Evolutionary conservation across 2,888 invertebrate genomes (phyloP), one percentile per base, ranked within the genome.

Genomic region (Abrostola tripartita): DNA sequence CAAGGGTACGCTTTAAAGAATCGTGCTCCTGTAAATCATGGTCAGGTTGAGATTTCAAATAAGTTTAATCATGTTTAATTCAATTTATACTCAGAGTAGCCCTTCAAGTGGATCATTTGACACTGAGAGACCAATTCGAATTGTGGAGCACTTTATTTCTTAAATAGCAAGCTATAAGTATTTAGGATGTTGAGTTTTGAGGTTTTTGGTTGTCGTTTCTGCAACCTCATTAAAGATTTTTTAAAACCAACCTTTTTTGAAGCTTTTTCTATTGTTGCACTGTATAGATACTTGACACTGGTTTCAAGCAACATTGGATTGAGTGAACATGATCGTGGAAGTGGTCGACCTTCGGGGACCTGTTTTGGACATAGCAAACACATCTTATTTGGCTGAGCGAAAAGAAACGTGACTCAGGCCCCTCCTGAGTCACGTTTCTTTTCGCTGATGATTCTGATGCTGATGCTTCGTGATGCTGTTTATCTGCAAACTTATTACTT

Each of bases 311-410:
- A 62, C 53, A 63, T 67, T 71, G 59, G 61, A 58, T 66, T 59
- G 61, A 59, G 62, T 56, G 55, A 74, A 67, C 62, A 68, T 59
- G 67, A 68, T 61, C 58, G 66, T 66, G 73, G 74, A 80, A 86
- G 86, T 74, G 78, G 88, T 70, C 81, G 91, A 85, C 92, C 92
- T 92, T 92, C 90, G 81, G 62, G 52, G 80, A 84, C 90, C 87
- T 81, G 90, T 89, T 91, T 88, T 74, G 87, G 85, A 78, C 83
- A 84, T 76, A 82, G 85, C 85, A 86, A 88, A 86, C 84, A 84
- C 84, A 86, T 85, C 75, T 68, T 68, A 82, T 87, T 89, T 85
- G 86, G 87, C 84, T 82, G 81, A 82, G 87, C 88, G 83, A 87
- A 86, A 86, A 84, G 79, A 80, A 83, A 84, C 90, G 89, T 88